Conservation (phyloP, 2,113 vertebrate genomes). For the Pollimyrus isidori region DNA sequence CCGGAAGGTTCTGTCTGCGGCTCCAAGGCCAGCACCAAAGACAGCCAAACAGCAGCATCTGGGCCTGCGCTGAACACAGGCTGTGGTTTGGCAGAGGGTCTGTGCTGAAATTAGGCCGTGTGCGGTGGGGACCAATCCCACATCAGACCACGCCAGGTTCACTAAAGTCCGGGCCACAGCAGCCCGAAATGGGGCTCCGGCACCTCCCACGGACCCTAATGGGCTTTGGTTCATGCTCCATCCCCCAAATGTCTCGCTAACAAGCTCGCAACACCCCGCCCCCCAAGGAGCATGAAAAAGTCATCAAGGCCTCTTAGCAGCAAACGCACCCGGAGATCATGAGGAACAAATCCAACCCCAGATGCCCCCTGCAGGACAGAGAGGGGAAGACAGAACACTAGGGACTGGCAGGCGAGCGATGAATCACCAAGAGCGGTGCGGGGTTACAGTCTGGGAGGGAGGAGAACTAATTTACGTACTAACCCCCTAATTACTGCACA, state of each 20-base stretch:
- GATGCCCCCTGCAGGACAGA: background rate
- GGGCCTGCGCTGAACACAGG: background rate
- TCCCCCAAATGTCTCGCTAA: background rate
- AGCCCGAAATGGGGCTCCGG: background rate
- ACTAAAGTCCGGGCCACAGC: background rate
- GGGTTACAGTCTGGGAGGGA: conserved; percentile 6
- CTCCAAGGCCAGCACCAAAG: background rate
- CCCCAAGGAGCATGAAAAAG: background rate
- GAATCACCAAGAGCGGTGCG: background rate
- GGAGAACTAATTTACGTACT: background rate
- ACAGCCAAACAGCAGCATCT: background rate
- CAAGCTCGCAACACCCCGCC: background rate
- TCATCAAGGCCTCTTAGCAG: background rate
- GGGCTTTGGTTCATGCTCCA: background rate
- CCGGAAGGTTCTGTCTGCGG: background rate
- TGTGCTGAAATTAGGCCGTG: background rate
- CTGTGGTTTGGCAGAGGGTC: background rate
- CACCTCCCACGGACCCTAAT: background rate
- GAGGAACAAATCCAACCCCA: background rate
- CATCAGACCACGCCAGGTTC: background rate
- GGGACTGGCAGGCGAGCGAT: background rate
- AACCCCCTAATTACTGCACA: background rate
- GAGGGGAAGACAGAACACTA: background rate
- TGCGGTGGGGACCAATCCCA: background rate
- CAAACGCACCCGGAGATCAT: background rate